Conservation (phyloP, 2,113 vertebrate species). For the Oncorhynchus clarkii region DNA sequence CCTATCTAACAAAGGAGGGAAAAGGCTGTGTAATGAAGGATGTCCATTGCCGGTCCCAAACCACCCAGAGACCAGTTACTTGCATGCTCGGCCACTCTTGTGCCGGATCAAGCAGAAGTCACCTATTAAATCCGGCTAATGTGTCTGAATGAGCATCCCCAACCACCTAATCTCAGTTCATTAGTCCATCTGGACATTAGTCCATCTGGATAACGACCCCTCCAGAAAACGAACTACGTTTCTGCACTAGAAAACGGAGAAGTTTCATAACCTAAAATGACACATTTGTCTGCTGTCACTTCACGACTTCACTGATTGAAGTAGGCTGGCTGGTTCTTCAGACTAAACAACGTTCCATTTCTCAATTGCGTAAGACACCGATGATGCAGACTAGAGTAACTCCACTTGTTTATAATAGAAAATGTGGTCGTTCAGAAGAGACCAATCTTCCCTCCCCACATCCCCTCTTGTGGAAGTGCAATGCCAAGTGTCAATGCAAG, state of each 20-base stretch:
- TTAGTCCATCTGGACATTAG: background rate
- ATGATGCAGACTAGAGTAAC: background rate
- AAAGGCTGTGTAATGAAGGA: too few species aligned
- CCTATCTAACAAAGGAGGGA: too few species aligned
- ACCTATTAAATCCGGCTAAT: background rate
- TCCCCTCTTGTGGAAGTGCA: background rate
- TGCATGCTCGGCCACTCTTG: background rate
- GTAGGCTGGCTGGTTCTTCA: background rate
- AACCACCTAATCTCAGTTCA: background rate
- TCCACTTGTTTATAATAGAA: background rate
- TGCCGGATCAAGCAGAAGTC: too few species aligned
- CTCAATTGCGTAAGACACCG: background rate
- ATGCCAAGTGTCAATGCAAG: background rate
- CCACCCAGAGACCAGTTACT: background rate
- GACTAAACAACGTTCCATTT: background rate
- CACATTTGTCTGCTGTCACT: background rate
- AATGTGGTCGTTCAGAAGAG: background rate
- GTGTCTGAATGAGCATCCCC: background rate
- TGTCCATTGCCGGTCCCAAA: too few species aligned
- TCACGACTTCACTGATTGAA: background rate
- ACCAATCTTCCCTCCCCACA: background rate
- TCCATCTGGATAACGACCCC: background rate
- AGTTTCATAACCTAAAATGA: background rate
- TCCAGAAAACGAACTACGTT: background rate
- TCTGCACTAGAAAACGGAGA: background rate